Evolutionary conservation across 2,797 vertebrate genomes (phyloP).

Genomic region (Cirrhinus mrigala): DNA sequence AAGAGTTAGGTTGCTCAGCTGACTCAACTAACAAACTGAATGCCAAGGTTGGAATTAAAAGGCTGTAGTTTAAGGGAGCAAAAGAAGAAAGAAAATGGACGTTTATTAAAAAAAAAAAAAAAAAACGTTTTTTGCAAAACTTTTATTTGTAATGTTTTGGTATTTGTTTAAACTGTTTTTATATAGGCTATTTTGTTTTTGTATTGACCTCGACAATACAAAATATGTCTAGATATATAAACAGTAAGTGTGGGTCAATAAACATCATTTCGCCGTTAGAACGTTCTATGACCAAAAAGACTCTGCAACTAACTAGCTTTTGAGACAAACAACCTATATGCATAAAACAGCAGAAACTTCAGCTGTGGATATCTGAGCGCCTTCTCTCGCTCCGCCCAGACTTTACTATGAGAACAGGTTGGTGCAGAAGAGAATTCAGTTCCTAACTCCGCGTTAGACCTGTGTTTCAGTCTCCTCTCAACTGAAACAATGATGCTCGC

Average conservation of each 20-base stretch:
- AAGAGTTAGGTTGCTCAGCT: background rate
- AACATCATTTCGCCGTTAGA: background rate
- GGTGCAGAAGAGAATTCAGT: conserved; percentile 32
- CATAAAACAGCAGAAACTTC: background rate
- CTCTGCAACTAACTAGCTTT: background rate
- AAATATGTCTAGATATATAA: no score
- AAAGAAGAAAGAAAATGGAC: background rate
- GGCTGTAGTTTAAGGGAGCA: background rate
- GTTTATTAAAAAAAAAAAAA: background rate
- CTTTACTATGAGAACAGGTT: conserved; percentile 70
- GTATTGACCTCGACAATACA: background rate
- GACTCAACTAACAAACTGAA: background rate
- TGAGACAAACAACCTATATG: background rate
- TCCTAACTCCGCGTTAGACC: conserved; percentile 26
- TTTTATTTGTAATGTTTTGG: background rate
- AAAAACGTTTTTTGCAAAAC: background rate
- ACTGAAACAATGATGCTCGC: conserved; percentile 51
- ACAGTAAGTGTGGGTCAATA: background rate
- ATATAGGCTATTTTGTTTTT: background rate
- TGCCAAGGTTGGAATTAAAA: background rate
- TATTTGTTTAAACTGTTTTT: background rate
- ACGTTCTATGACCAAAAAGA: background rate
- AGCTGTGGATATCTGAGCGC: background rate
- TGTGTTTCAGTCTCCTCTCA: background rate
- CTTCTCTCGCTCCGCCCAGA: conserved; percentile 75